These are phyloP conservation scores for Hoplostethus mediterraneus DNA, from an alignment of 2,797 vertebrate species.

Conservation along the genomic window DNA sequence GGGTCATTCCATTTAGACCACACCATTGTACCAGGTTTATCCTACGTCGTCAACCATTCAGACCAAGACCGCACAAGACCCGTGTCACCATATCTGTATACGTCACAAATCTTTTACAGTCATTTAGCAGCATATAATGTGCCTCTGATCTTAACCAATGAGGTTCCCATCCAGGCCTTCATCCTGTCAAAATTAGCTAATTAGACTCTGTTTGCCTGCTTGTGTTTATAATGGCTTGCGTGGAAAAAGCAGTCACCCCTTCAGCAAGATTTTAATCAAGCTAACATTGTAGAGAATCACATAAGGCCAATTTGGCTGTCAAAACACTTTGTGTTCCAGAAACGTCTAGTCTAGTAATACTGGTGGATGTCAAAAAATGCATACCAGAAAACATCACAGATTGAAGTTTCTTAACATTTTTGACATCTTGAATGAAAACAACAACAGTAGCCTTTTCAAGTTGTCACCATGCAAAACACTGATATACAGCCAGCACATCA, in stretches of 20 bases:
- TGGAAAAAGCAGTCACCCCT: conserved; percentile 34
- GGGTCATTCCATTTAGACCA: no score
- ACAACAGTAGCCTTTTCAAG: neutral
- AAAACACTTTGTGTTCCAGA: conserved; percentile 8
- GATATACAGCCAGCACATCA: neutral
- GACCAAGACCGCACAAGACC: no score
- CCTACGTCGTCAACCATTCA: no score
- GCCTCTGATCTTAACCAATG: no score
- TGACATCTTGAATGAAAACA: neutral
- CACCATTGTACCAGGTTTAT: no score
- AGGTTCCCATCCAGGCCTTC: neutral
- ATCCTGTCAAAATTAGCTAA: conserved; percentile 31
- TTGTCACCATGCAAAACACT: conserved; percentile 2
- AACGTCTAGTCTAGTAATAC: neutral
- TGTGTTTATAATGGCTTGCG: conserved; percentile 22
- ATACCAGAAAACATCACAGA: neutral
- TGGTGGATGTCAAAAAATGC: neutral
- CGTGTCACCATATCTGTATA: no score
- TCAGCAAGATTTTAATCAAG: conserved; percentile 35
- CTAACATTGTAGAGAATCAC: conserved; percentile 12
- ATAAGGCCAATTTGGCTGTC: conserved; percentile 6
- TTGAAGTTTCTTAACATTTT: neutral
- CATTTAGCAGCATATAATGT: no score
- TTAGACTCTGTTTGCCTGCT: conserved; percentile 23
- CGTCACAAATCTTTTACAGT: no score